Base-by-base conservation (phyloP, 2,113 vertebrate genomes). In the Oncorhynchus mykiss region DNA sequence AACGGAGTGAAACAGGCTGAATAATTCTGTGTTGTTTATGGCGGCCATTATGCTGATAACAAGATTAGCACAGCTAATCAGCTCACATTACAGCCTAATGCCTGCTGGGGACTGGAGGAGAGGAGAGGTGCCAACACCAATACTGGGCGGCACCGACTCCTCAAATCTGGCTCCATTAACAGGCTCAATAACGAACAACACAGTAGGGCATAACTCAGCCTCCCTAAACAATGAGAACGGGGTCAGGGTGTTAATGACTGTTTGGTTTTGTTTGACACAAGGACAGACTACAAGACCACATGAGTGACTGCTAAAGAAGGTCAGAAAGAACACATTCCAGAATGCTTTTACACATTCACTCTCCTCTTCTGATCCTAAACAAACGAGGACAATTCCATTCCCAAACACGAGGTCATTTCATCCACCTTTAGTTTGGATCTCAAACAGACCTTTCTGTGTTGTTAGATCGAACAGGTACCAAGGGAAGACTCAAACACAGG, bases 21-120 rank as follows among this genome's bases (percentile, higher is more conserved):
- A 78, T 77, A 54, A 78, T 75, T 76, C 59, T 48, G 67, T 71
- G 51, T 59, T 79, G 72, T 74, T 79, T 76, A 84, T 73, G 70
- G 60, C 75, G 29, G 62, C 59, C 60, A 64, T 83, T 77, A 75
- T 48, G 49, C 31, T 68, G 34, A 69, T 78, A 74, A 83, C 71
- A 59, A 81, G 72, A 83, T 62, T 64, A 83, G 65, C 16, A 51
- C 59, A 67, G 18, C 34, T 78, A 65, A 86, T 80, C 69, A 73
- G 75, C 76, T 78, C 66, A 67, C 68, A 67, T 80, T 77, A 72
- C 34, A 49, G 34, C 34, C 11, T 60, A 75, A 60, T 79, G 75
- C 27, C 27, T n/a, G 14, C 54, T 48, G 18, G 34, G 25, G 27
- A 64, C 8, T 31, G 18, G n/a, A 18, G 18, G 25, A 31, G n/a